These are phyloP conservation scores for Athetis lepigone DNA, from an alignment of 2,888 invertebrate genomes.

Conservation along the genomic window DNA sequence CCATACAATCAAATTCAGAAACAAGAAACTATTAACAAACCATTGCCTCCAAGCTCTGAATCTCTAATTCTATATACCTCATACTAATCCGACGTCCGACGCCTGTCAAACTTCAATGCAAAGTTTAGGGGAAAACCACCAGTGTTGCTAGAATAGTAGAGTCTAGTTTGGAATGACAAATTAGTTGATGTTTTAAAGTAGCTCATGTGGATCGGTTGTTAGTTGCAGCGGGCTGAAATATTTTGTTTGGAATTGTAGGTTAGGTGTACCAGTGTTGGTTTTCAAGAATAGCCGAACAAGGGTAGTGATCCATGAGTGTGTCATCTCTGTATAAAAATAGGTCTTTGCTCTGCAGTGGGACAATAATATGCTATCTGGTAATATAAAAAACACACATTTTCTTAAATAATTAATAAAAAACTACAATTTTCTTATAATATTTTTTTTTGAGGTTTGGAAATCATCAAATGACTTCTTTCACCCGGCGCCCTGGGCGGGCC, in stretches of 20 bases:
- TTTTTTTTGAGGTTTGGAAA: no score
- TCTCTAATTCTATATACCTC: slow-evolving; percentile 52
- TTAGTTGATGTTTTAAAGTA: slow-evolving; percentile 56
- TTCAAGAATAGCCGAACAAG: no score
- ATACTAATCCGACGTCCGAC: slow-evolving; percentile 59
- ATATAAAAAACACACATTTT: no score
- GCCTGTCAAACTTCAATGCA: slow-evolving; percentile 64
- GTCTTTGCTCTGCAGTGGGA: no score
- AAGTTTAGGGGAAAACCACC: slow-evolving; percentile 34
- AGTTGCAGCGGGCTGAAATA: slow-evolving; percentile 28
- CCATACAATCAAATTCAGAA: slow-evolving; percentile 26
- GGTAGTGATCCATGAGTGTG: no score
- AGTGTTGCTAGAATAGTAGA: slow-evolving; percentile 19
- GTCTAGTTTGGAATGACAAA: slow-evolving; percentile 43
- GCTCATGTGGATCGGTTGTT: slow-evolving; percentile 51
- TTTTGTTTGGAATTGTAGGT: slow-evolving; percentile 2
- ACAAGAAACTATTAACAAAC: slow-evolving; percentile 42
- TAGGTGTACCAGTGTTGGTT: no score
- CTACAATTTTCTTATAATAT: no score
- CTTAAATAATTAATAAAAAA: no score
- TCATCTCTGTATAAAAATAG: no score
- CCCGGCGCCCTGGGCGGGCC: no score
- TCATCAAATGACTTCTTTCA: no score
- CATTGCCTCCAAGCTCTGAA: slow-evolving; percentile 38
- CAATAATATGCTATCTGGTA: no score